Base-by-base conservation (phyloP, 1,140 invertebrate genomes). In the Zaprionus lachaisei region DNA sequence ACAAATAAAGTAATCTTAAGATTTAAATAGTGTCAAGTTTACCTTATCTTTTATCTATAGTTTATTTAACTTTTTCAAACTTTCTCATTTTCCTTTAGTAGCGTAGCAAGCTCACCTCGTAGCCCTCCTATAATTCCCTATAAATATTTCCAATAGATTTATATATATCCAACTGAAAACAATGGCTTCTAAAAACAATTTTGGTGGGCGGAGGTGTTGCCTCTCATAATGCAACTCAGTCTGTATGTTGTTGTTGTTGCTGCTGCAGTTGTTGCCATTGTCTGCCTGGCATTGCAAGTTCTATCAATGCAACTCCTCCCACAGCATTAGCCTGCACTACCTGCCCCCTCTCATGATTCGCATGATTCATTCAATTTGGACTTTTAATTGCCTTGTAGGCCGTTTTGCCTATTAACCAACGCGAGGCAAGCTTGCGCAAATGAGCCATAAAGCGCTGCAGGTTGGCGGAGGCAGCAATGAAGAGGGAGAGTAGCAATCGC, bases 321-420 rank as follows among this genome's bases (percentile, higher is more conserved):
- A 54, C 28, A 57, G 41, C 60, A 12, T 34, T 31, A 51, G n/a
- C 49, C 41, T 37, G n/a, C 58, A 3, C 11, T 6, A 54, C 51
- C 24, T 9, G 6, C 24, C 31, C 17, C 4, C 12, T 20, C n/a
- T 15, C 5, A 4, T 62, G 47, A 34, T 58, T 69, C 62, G 44
- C 69, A 72, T 77, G 69, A 72, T 67, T 77, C 69, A 77, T 72
- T 71, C 58, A 28, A 64, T 56, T 60, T 72, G 60, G 41, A 76
- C 54, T 74, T 86, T 87, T 87, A 87, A 90, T 89, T 89, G 72
- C 66, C 81, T 80, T 84, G 85, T 89, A 89, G 85, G 85, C 79
- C 75, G 84, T 80, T 87, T 89, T 72, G 84, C 80, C 77, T 89
- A 87, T 87, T 87, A 87, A 83, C 55, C 71, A 66, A 64, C 65